phyloP scores from a whole-genome alignment of 2,113 vertebrate genomes.

The Lepus europaeus region DNA sequence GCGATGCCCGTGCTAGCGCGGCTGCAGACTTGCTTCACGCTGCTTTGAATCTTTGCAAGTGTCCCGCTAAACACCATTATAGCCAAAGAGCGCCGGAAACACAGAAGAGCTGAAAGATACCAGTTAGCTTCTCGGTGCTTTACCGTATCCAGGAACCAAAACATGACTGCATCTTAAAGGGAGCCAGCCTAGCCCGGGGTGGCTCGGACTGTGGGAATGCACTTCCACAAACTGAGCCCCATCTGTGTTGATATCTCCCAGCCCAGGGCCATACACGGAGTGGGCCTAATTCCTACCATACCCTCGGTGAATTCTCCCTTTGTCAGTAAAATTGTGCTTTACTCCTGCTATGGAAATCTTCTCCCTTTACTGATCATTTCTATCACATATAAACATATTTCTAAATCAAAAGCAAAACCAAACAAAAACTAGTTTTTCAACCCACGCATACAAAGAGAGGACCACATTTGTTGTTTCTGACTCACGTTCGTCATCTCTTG shows the following conservation, averaged over 20 bases:
- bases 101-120: background rate
- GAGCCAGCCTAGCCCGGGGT: background rate
- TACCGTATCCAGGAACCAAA: background rate
- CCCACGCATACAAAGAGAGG: background rate
- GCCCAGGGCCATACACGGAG: background rate
- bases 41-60: background rate
- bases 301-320: conserved; percentile 1
- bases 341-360: background rate
- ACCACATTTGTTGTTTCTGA: background rate
- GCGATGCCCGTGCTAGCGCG: no score
- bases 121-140: background rate
- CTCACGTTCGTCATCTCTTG: background rate
- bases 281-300: background rate
- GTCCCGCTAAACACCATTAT: background rate
- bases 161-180: background rate
- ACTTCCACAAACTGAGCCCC: background rate
- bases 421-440: conserved; percentile 9
- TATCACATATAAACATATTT: conserved; percentile 43
- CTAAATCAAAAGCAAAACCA: conserved; percentile 34
- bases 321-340: conserved; percentile 4
- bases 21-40: background rate
- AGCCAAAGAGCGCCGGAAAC: background rate
- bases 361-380: conserved; percentile 12
- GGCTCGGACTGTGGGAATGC: background rate
- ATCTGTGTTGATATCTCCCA: background rate